Evolutionary conservation across 2,113 vertebrate genomes (phyloP).

Genomic region (Labeo rohita): DNA sequence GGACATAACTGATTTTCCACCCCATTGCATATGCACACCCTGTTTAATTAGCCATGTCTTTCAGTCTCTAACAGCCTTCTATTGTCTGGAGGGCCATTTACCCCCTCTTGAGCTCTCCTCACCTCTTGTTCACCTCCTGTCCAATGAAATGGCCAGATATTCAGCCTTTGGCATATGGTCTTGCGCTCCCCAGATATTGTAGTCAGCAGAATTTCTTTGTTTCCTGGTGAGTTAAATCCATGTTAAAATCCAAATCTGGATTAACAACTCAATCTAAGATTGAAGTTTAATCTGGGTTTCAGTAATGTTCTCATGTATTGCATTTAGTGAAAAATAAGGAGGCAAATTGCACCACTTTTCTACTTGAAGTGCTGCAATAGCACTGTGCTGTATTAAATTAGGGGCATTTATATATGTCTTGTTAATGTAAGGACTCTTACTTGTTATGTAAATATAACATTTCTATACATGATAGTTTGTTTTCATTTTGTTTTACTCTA

Average conservation of each 20-base stretch:
- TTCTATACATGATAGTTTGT: not conserved
- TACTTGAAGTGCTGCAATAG: not conserved
- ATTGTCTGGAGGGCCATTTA: constrained; percentile 37
- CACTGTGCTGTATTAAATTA: not conserved
- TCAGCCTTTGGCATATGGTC: constrained; percentile 32
- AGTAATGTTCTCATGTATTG: not conserved
- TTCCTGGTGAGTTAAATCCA: not conserved
- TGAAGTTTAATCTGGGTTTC: constrained; percentile 5
- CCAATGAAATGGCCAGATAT: constrained; percentile 3
- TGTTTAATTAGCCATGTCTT: constrained; percentile 19
- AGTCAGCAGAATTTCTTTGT: constrained; percentile 39
- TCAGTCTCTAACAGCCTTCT: not conserved
- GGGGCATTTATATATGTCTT: not conserved
- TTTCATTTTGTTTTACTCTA: too few relatives aligned
- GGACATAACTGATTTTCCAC: constrained; percentile 44
- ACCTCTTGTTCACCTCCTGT: not conserved
- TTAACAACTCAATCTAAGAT: not conserved
- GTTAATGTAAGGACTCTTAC: not conserved
- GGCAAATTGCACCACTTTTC: not conserved
- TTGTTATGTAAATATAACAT: not conserved
- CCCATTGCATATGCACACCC: constrained; percentile 19
- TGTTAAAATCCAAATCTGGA: constrained; percentile 32
- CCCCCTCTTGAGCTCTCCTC: constrained; percentile 31
- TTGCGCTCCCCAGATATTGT: not conserved
- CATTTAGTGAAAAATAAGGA: constrained; percentile 8